Conservation (phyloP, 37 sponge, comb jelly and placozoan species). For the Hexactinellida sp. region DNA sequence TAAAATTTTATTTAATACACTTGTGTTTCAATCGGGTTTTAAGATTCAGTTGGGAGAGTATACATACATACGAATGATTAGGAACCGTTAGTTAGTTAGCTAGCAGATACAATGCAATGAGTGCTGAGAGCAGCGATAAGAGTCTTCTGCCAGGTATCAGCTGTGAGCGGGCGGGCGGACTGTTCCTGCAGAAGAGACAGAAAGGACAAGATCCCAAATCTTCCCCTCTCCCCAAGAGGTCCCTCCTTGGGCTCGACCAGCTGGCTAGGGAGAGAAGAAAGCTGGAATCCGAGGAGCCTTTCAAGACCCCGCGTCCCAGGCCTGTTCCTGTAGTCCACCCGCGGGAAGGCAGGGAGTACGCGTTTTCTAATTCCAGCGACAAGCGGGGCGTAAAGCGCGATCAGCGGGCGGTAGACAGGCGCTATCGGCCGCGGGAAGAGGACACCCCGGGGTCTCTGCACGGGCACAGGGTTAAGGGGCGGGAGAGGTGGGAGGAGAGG, state of each 20-base stretch:
- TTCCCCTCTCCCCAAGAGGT: slow-evolving; percentile 32
- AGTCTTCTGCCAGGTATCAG: neutral
- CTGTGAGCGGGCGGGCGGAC: slow-evolving; percentile 43
- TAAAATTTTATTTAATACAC: neutral
- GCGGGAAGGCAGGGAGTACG: neutral
- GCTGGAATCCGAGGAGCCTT: slow-evolving; percentile 34
- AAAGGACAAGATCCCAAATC: slow-evolving; percentile 37
- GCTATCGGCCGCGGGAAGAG: neutral
- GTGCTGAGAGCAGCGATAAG: neutral
- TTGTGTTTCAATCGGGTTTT: too few relatives aligned
- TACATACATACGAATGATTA: too few relatives aligned
- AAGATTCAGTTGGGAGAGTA: too few relatives aligned
- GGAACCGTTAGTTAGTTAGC: too few relatives aligned
- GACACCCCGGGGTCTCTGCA: neutral
- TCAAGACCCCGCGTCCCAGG: neutral
- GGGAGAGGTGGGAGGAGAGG: neutral
- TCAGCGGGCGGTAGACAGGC: slow-evolving; percentile 16
- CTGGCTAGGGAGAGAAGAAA: slow-evolving; percentile 58
- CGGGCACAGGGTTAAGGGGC: neutral
- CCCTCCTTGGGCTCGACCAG: slow-evolving; percentile 61
- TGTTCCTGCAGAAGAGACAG: slow-evolving; percentile 31
- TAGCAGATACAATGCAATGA: too few relatives aligned
- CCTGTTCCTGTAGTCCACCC: slow-evolving; percentile 4
- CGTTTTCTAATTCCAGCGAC: neutral
- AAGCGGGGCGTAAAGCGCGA: neutral